A percentile compares a stretch with the other conserved stretches of the same genome.
Conservation (phyloP, 2,113 vertebrate species). For the Bos javanicus region DNA sequence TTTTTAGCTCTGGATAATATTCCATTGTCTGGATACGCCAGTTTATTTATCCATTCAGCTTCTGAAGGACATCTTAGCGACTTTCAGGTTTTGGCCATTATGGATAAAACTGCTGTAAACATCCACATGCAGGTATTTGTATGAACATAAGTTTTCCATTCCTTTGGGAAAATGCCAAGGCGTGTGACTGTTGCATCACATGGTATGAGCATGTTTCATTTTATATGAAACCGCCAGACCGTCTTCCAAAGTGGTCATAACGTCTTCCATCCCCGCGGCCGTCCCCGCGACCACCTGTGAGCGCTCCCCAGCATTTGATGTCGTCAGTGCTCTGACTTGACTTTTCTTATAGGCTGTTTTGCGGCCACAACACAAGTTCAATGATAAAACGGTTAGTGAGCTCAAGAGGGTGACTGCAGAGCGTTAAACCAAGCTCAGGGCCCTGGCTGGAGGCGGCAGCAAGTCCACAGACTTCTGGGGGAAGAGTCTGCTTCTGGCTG, state of each 20-base stretch:
- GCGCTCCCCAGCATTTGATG: rapidly evolving
- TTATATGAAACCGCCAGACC: background rate
- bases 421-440: rapidly evolving
- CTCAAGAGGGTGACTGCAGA: background rate
- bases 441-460: background rate
- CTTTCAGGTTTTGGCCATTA: background rate
- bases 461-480: background rate
- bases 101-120: background rate
- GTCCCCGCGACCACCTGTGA: rapidly evolving
- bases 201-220: background rate
- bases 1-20: background rate
- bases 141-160: background rate
- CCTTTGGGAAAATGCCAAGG: background rate
- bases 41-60: background rate
- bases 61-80: background rate
- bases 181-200: rapidly evolving
- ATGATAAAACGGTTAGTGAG: background rate
- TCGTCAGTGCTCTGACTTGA: rapidly evolving
- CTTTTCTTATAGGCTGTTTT: rapidly evolving
- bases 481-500: too few relatives aligned
- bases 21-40: background rate
- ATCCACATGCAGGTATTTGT: background rate
- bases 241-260: rapidly evolving
- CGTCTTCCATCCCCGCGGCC: rapidly evolving
- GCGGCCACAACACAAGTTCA: background rate